Conservation (phyloP, 1,140 invertebrate genomes). For the Neotoxoptera formosana region DNA sequence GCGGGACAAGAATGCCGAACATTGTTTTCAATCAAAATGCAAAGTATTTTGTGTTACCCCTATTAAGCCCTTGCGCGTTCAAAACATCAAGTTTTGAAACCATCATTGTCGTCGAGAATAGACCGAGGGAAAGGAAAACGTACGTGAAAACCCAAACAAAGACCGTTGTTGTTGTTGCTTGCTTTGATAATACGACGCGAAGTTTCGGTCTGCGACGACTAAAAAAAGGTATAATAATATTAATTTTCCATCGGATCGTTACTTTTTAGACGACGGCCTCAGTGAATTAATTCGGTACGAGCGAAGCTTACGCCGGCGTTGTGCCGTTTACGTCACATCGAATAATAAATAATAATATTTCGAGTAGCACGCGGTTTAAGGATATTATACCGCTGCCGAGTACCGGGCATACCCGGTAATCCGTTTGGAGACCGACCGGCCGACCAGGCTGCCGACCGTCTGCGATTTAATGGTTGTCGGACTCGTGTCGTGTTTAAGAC, state of each 20-base stretch:
- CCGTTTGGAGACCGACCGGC: not conserved
- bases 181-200: too few species aligned
- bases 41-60: too few species aligned
- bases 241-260: not conserved
- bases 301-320: not conserved
- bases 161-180: too few species aligned
- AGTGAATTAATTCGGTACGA: not conserved
- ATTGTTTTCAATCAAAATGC: too few species aligned
- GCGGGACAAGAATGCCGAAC: too few species aligned
- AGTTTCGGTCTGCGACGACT: too few species aligned
- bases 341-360: constrained; percentile 6
- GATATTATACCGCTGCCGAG: not conserved
- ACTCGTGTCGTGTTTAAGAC: not conserved
- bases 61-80: too few species aligned
- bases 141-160: too few species aligned
- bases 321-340: not conserved
- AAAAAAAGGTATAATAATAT: too few species aligned
- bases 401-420: not conserved
- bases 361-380: not conserved
- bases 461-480: not conserved
- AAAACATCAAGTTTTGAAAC: not conserved
- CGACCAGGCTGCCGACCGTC: too few species aligned
- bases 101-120: not conserved
- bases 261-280: not conserved
- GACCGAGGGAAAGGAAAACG: too few species aligned